Evolutionary conservation across 1,140 invertebrate species (phyloP), one percentile per base, ranked within the genome.

Genomic region (Acromyrmex charruanus): DNA sequence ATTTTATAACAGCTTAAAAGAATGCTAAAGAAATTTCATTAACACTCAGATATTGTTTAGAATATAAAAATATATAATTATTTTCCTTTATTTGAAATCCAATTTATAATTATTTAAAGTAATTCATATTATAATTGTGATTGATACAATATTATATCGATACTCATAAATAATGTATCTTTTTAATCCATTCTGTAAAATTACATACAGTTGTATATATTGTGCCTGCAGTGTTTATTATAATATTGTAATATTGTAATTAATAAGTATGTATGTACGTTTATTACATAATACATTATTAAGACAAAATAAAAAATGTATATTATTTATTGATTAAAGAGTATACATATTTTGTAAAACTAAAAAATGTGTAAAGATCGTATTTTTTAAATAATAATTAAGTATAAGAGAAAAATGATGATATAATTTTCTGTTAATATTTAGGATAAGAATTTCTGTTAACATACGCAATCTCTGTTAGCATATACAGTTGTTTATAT

Each of bases 171-270:
- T 12, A 6, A 59, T 25, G 21, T 59, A 10, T 59, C 0, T 59
- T 59, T 59, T 59, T 12, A 21, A 59, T 21, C 2, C 9, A 49
- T 49, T 65, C 2, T 10, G 6, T 21, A 1, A 14, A 69, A 49
- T 21, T 68, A 39, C 9, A 25, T 49, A 25, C 0, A 58, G 7
- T 21, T 58, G n/a, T 55, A 21, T 58, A 10, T 55, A 55, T n/a
- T 10, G 9, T 58, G 7, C 2, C 7, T n/a, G 55, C n/a, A 58
- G n/a, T 10, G n/a, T 58, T 39, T 39, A 39, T 39, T 58, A n/a
- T 58, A 58, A 58, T 58, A 58, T 58, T 58, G 7, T 58, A 58
- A 58, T 58, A 58, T 58, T 58, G 9, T 58, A 58, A 58, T 55
- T 55, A 55, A 55, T 44, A 44, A 44, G 39, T 44, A 44, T 44